Evolutionary conservation across 2,797 vertebrate species (phyloP), one percentile per base, ranked within the genome.

Genomic region (Gymnoscopelus microlampas): DNA sequence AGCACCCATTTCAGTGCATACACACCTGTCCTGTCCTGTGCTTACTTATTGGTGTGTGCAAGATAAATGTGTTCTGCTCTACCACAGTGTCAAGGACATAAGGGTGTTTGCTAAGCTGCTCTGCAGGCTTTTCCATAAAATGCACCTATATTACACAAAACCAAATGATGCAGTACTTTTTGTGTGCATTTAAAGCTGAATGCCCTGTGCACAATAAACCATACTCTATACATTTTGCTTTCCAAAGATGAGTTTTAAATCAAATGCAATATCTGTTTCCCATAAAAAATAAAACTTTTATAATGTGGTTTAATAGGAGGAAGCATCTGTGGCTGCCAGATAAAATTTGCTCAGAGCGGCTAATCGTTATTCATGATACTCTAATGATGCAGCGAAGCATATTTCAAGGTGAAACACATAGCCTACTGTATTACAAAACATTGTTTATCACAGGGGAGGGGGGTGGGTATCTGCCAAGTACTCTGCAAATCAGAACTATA

Each of bases 401-500:
- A 71, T 82, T 78, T 70, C 81, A 83, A 80, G 71, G 78, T 82
- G 75, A 84, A 82, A 81, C 68, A 48, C 39, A 44, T 44, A 4
- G 3, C 5, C 35, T 53, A 19, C 26, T 50, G 63, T 73, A 66
- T 84, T 71, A 39, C 4, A 58, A 78, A 79, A 65, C 57, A 49
- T 9, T 74, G 63, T 76, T 80, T 69, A 76, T 76, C 61, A 54
- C 68, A 67, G 69, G 8, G 67, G 8, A 14, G 26, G 51, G 26
- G 49, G n/a, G 15, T 61, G 60, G 9, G 11, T 50, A 60, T 26
- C 49, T 32, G 66, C 57, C 60, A 65, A 63, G 65, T 51, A 66
- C 57, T 69, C 47, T 19, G 32, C 35, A 65, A 63, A 82, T 47
- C 24, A 29, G 5, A 19, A 63, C 62, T 70, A 59, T 74, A 66